Percentiles rank a stretch among this genome's conserved stretches.
Evolutionary conservation across 2,113 vertebrate genomes (phyloP).

Genomic region (Platysteira castanea): DNA sequence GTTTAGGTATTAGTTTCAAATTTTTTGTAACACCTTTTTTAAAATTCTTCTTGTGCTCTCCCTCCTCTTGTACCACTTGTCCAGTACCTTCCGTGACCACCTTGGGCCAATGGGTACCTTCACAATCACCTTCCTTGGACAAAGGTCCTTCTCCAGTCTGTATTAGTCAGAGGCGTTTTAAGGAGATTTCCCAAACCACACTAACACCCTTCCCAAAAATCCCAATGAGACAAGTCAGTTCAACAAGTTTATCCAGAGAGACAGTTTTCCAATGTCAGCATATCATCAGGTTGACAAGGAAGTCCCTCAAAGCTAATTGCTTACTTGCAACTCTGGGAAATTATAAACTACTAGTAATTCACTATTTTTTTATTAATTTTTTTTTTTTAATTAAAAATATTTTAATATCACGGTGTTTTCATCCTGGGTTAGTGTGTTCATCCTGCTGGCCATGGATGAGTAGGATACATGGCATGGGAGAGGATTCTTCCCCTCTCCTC

Average conservation of each 20-base stretch:
- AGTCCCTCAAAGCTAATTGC: background rate
- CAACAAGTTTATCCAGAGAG: background rate
- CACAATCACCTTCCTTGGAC: background rate
- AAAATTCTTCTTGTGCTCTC: background rate
- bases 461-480: background rate
- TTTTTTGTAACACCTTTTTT: background rate
- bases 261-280: background rate
- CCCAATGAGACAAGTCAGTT: background rate
- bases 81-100: accelerated
- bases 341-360: background rate
- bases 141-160: background rate
- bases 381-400: background rate
- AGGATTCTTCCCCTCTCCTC: background rate
- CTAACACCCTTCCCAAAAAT: background rate
- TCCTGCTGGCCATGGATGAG: background rate
- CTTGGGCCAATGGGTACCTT: background rate
- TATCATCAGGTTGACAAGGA: background rate
- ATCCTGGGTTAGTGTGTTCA: background rate
- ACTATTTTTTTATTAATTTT: no score
- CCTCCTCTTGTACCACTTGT: background rate
- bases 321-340: background rate
- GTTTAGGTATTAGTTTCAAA: background rate
- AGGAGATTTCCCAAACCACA: background rate
- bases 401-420: background rate
- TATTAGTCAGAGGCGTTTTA: background rate